phyloP scores from a whole-genome alignment of 2,888 invertebrate species.

The Diarsia mendica region DNA sequence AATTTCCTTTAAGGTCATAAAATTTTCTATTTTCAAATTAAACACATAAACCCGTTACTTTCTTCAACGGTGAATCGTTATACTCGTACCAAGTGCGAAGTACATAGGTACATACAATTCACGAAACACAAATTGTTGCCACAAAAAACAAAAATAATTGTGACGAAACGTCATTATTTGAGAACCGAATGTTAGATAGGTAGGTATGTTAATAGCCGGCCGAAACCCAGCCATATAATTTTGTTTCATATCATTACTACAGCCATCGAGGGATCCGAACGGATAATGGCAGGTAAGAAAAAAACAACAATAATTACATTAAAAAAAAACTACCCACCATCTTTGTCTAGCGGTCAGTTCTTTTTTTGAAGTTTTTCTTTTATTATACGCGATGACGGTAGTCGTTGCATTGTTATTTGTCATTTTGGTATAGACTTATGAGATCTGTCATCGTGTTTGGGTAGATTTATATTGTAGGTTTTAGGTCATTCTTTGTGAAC shows the following conservation, averaged over 20 bases:
- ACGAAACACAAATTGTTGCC: conserved; percentile 32
- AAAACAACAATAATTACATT: conserved; percentile 79
- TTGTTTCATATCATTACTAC: conserved; percentile 86
- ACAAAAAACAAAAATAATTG: conserved; percentile 54
- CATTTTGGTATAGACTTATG: conserved; percentile 48
- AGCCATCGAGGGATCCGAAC: conserved; percentile 77
- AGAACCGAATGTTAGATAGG: conserved; percentile 81
- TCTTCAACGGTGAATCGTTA: neutral
- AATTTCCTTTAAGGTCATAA: too few relatives aligned
- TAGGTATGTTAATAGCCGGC: conserved; percentile 87
- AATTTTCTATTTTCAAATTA: conserved; percentile 2
- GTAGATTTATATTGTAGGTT: conserved; percentile 33
- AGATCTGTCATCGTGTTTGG: conserved; percentile 39
- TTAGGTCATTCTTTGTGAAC: conserved; percentile 11
- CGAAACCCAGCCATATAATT: conserved; percentile 85
- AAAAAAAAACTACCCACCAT: conserved; percentile 76
- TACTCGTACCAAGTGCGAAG: conserved; percentile 21
- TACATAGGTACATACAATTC: conserved; percentile 36
- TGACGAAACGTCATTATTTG: conserved; percentile 71
- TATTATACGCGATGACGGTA: conserved; percentile 65
- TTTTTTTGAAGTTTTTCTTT: conserved; percentile 60
- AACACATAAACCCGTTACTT: neutral
- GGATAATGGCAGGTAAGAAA: conserved; percentile 84
- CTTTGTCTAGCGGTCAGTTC: conserved; percentile 77
- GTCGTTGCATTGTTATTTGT: conserved; percentile 66